These are phyloP conservation scores for Formicarius rufipectus DNA, from an alignment of 2,113 vertebrate species.

Conservation along the genomic window DNA sequence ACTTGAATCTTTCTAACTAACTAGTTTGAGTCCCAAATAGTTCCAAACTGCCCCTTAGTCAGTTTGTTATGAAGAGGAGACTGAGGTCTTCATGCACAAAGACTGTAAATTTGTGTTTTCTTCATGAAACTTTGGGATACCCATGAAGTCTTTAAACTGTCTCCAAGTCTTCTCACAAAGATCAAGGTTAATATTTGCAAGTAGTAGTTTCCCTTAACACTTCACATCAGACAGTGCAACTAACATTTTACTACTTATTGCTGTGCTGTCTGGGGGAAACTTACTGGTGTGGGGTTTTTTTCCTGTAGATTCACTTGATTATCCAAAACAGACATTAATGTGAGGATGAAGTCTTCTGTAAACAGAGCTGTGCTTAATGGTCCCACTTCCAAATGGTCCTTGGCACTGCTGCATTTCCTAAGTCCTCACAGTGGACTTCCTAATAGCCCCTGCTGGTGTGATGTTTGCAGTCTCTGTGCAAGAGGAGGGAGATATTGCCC, in stretches of 20 bases:
- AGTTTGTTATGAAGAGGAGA: not conserved
- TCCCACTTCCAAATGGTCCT: not conserved
- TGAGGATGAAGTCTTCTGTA: not conserved
- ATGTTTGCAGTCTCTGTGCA: not conserved
- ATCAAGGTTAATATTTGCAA: not conserved
- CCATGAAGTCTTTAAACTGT: not conserved
- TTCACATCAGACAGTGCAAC: not conserved
- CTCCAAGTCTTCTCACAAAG: not conserved
- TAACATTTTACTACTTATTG: not conserved
- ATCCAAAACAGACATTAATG: not conserved
- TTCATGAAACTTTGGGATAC: not conserved
- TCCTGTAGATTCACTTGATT: not conserved
- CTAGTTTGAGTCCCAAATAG: not conserved
- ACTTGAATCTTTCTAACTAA: not conserved
- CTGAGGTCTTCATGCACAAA: not conserved
- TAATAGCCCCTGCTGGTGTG: not conserved
- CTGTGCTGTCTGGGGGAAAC: not conserved
- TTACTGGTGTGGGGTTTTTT: too few species aligned
- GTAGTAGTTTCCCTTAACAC: not conserved
- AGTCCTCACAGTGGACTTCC: not conserved
- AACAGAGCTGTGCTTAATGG: not conserved
- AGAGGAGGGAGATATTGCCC: not conserved
- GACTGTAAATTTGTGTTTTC: not conserved
- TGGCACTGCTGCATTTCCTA: not conserved
- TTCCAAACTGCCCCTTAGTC: not conserved